Base-by-base conservation (phyloP, 2,888 invertebrate genomes). In the Tenodera sinensis region DNA sequence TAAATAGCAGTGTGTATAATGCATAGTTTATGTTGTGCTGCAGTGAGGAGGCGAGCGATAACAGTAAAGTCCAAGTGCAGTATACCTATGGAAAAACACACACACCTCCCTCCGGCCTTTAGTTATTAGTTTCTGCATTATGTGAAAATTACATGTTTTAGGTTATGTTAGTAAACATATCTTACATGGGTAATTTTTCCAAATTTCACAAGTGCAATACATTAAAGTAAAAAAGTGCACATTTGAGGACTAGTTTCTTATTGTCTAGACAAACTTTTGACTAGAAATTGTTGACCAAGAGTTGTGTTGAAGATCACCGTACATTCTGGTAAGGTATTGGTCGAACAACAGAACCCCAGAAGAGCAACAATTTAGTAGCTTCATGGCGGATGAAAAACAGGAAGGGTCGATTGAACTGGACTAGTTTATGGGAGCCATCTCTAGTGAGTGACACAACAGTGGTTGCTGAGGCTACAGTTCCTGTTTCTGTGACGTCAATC, bases 321-420 rank as follows among this genome's bases (percentile, higher is more conserved):
- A 84, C 84, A 14, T 20, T n/a, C n/a, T 81, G 81, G 30, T 85
- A 34, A 15, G 85, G 88, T 34, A 85, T 0, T 9, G 96, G 96
- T 90, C 94, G 94, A 91, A 95, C 95, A 85, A 97, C 94, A 47
- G 95, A 94, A 1, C 96, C 97, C 95, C 96, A 96, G 92, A 97
- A 97, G 85, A 96, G 94, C 42, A 96, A 94, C 12, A 96, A 93
- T 91, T 95, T 95, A 6, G 96, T 95, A 42, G 93, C 93, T 91
- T 96, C 95, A 92, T 97, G 96, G 91, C 96, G 94, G 90, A 97
- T 96, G 92, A 97, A 96, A 92, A 97, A 96, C 89, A 96, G 93
- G 93, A 97, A 97, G 0, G 97, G 97, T 54, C 96, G 94, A 91
- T 97, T 95, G 0, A 95, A 96, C 90, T 94, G 94, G 30, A 93